Evolutionary conservation across 2,888 invertebrate genomes (phyloP).

Genomic region (Cantharis flavilabris): DNA sequence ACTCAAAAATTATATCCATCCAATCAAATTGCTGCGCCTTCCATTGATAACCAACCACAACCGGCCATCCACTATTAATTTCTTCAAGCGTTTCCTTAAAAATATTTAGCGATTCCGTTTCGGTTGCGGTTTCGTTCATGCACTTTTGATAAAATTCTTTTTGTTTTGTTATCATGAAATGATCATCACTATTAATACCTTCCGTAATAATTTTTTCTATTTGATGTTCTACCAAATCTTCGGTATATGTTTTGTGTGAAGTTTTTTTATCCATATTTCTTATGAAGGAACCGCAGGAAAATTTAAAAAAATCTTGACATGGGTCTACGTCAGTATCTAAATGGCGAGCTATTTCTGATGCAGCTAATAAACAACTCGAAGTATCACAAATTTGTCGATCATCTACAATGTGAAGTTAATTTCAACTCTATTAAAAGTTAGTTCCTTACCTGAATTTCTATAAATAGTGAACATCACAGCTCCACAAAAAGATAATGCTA

Average conservation of each 20-base stretch:
- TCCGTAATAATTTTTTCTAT: neutral
- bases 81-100: slow-evolving; percentile 45
- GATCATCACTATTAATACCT: slow-evolving; percentile 48
- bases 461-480: neutral
- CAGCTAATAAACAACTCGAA: slow-evolving; percentile 71
- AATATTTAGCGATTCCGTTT: slow-evolving; percentile 1
- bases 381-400: neutral
- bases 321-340: slow-evolving; percentile 72
- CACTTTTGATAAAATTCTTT: slow-evolving; percentile 4
- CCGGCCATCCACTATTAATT: slow-evolving; percentile 84
- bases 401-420: neutral
- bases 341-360: slow-evolving; percentile 68
- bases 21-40: slow-evolving; percentile 69
- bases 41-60: slow-evolving; percentile 74
- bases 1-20: slow-evolving; percentile 76
- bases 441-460: neutral
- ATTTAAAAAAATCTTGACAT: slow-evolving; percentile 78
- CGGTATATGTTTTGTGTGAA: slow-evolving; percentile 55
- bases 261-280: slow-evolving; percentile 61
- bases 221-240: neutral
- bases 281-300: slow-evolving; percentile 68
- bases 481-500: neutral
- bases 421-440: neutral
- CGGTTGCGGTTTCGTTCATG: neutral
- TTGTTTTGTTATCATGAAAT: neutral